phyloP scores from a whole-genome alignment of 2,113 vertebrate species.

The Grammomys surdaster region DNA sequence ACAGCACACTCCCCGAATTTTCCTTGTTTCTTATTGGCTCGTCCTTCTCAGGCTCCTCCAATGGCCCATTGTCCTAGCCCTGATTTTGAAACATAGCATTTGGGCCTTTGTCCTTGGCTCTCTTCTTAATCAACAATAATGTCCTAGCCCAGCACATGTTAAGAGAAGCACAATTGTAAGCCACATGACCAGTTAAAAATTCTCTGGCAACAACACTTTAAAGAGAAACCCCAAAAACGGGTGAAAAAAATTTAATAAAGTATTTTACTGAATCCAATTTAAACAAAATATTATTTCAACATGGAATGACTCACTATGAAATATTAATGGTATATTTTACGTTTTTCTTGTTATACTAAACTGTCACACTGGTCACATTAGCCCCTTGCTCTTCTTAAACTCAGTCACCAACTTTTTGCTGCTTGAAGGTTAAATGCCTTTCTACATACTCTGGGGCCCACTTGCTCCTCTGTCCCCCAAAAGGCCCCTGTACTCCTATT shows the following conservation, averaged over 20 bases:
- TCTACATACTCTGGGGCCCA: not conserved
- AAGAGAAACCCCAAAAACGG: not conserved
- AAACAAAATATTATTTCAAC: slow-evolving; percentile 13
- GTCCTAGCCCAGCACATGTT: not conserved
- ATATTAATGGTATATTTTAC: not conserved
- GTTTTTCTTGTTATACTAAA: not conserved
- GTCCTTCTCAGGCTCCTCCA: slow-evolving; percentile 1
- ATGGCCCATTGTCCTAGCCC: not conserved
- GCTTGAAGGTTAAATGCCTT: not conserved
- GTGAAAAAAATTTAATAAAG: not conserved
- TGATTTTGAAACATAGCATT: slow-evolving; percentile 56
- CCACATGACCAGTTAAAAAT: not conserved
- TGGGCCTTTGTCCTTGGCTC: slow-evolving; percentile 52
- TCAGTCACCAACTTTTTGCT: not conserved
- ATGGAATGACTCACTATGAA: slow-evolving; percentile 21
- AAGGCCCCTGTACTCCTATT: not conserved
- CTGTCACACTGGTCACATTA: not conserved
- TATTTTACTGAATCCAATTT: not conserved
- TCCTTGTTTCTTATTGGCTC: slow-evolving; percentile 53
- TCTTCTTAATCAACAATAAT: slow-evolving; percentile 10
- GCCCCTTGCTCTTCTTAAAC: not conserved
- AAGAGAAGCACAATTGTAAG: not conserved
- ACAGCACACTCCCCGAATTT: slow-evolving; percentile 16
- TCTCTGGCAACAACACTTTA: slow-evolving; percentile 13
- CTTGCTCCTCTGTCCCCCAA: not conserved